These are phyloP conservation scores for Aplochiton taeniatus DNA, from an alignment of 2,797 vertebrate genomes.

Conservation along the genomic window DNA sequence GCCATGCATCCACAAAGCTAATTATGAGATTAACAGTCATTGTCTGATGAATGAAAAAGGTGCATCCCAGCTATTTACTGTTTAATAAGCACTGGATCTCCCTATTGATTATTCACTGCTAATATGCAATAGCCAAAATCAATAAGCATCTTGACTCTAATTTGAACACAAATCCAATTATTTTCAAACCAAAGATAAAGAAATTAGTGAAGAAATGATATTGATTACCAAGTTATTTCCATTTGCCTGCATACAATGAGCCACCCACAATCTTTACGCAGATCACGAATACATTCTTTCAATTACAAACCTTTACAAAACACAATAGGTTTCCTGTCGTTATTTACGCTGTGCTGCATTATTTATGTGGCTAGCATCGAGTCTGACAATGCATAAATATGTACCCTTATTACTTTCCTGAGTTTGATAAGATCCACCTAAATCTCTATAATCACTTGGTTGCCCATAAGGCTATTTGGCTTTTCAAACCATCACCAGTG, in stretches of 20 bases:
- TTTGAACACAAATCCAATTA: conserved; percentile 79
- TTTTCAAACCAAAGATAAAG: conserved; percentile 59
- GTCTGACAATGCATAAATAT: conserved; percentile 33
- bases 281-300: not conserved
- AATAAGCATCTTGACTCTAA: conserved; percentile 68
- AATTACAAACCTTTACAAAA: too few species aligned
- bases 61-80: conserved; percentile 60
- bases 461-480: conserved; percentile 78
- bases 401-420: conserved; percentile 56
- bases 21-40: conserved; percentile 73
- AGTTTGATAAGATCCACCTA: conserved; percentile 75
- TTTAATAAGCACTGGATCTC: conserved; percentile 70
- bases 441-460: conserved; percentile 81
- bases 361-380: too few species aligned
- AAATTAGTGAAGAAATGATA: conserved; percentile 57
- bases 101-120: conserved; percentile 80
- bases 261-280: conserved; percentile 19
- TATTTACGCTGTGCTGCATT: too few species aligned
- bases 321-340: too few species aligned
- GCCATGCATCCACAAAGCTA: conserved; percentile 56
- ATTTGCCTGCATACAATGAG: conserved; percentile 45
- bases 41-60: conserved; percentile 62
- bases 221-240: conserved; percentile 48
- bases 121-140: conserved; percentile 76
- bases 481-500: conserved; percentile 81